Conservation (phyloP, 1,140 invertebrate species). For the Drosophila oshimai region DNA sequence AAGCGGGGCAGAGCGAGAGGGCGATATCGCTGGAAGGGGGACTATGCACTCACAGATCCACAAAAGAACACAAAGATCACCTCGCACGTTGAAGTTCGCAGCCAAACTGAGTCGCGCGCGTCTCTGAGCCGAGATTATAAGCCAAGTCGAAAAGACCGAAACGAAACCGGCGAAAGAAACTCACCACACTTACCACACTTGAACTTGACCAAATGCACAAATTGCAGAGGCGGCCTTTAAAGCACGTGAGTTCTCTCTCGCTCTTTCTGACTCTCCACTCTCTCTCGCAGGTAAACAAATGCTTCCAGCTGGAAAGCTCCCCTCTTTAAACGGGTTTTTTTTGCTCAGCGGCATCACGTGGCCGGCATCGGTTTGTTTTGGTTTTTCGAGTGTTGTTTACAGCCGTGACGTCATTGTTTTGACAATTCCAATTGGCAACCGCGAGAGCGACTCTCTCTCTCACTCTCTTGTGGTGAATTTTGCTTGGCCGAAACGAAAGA, state of each 20-base stretch:
- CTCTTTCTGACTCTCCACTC: not conserved
- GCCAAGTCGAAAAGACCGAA: slow-evolving; percentile 24
- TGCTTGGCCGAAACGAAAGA: slow-evolving; percentile 46
- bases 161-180: slow-evolving; percentile 44
- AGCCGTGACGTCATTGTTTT: slow-evolving; percentile 70
- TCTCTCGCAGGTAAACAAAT: slow-evolving; percentile 64
- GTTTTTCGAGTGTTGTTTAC: slow-evolving; percentile 70
- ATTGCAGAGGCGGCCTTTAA: slow-evolving; percentile 62
- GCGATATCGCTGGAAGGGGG: not conserved
- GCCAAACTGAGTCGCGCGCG: slow-evolving; percentile 72
- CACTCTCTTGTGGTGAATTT: slow-evolving; percentile 22
- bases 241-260: slow-evolving; percentile 26
- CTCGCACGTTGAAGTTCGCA: slow-evolving; percentile 76
- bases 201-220: slow-evolving; percentile 81
- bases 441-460: not conserved
- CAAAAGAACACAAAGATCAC: slow-evolving; percentile 42
- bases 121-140: slow-evolving; percentile 52
- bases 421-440: slow-evolving; percentile 66
- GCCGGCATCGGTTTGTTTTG: slow-evolving; percentile 78
- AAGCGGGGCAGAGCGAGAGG: slow-evolving; percentile 42
- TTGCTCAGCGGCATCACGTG: slow-evolving; percentile 54
- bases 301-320: slow-evolving; percentile 47
- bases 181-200: slow-evolving; percentile 64
- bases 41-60: slow-evolving; percentile 44
- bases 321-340: slow-evolving; percentile 48